These are phyloP conservation scores for Chironomus riparius DNA, from an alignment of 2,888 invertebrate genomes.

Conservation along the genomic window DNA sequence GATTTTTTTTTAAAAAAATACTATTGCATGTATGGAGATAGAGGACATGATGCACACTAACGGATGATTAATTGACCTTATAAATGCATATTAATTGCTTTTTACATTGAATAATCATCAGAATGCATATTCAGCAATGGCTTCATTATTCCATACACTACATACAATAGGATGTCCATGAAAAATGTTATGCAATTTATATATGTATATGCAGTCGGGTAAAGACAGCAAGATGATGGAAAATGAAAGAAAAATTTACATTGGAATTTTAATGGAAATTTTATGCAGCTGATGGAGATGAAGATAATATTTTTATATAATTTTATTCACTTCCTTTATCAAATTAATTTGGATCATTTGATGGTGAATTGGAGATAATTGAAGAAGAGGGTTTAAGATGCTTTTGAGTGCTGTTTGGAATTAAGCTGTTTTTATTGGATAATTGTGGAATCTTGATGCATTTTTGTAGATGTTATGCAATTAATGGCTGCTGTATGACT, in stretches of 20 bases:
- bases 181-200: constrained; percentile 15
- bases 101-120: background rate
- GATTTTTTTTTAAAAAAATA: background rate
- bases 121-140: background rate
- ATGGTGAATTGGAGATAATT: no score
- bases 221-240: background rate
- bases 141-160: background rate
- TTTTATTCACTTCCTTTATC: no score
- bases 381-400: no score
- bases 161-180: constrained; percentile 11
- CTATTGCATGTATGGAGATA: background rate
- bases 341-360: no score
- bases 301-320: no score
- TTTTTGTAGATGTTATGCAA: no score
- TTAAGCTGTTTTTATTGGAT: no score
- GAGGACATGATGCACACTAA: background rate
- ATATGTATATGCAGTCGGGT: background rate
- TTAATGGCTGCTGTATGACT: no score
- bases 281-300: background rate
- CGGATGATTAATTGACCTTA: constrained; percentile 22
- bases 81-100: constrained; percentile 27
- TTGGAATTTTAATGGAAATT: constrained; percentile 21
- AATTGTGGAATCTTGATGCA: no score
- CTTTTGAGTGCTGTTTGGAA: no score
- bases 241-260: constrained; percentile 2